Evolutionary conservation across 2,888 invertebrate genomes (phyloP).

Genomic region (Urechis unicinctus): DNA sequence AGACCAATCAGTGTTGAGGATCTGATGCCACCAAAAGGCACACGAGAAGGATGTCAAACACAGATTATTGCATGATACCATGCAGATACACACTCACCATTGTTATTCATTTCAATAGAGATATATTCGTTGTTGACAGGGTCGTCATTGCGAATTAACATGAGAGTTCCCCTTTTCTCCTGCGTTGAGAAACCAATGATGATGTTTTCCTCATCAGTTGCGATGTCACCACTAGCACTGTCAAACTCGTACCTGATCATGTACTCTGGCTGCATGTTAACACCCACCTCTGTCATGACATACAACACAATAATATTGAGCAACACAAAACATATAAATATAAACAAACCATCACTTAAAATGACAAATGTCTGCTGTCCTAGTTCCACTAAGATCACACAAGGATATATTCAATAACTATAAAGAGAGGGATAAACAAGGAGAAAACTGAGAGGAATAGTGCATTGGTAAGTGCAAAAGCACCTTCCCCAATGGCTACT

Average conservation of each 20-base stretch:
- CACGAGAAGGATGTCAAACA: too few species aligned
- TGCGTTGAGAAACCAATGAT: constrained; percentile 94
- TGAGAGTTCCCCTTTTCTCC: constrained; percentile 86
- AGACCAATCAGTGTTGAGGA: too few species aligned
- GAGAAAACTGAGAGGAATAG: too few species aligned
- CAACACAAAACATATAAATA: not conserved
- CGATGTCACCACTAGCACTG: constrained; percentile 75
- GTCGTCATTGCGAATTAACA: constrained; percentile 62
- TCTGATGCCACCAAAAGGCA: too few species aligned
- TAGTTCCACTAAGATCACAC: too few species aligned
- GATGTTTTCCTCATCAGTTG: constrained; percentile 46
- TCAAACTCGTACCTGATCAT: constrained; percentile 84
- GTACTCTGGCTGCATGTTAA: constrained; percentile 81
- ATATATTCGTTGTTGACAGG: constrained; percentile 70
- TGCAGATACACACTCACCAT: constrained; percentile 56
- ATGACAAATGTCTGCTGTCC: too few species aligned
- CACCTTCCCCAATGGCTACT: too few species aligned
- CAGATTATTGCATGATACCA: too few species aligned
- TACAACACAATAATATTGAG: not conserved
- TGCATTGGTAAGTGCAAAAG: too few species aligned
- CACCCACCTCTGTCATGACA: constrained; percentile 70
- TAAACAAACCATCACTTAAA: too few species aligned
- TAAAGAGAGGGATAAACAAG: too few species aligned
- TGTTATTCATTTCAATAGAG: constrained; percentile 90
- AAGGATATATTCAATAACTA: too few species aligned